phyloP scores from a whole-genome alignment of 2,797 vertebrate species.

The Gambelia wislizenii region DNA sequence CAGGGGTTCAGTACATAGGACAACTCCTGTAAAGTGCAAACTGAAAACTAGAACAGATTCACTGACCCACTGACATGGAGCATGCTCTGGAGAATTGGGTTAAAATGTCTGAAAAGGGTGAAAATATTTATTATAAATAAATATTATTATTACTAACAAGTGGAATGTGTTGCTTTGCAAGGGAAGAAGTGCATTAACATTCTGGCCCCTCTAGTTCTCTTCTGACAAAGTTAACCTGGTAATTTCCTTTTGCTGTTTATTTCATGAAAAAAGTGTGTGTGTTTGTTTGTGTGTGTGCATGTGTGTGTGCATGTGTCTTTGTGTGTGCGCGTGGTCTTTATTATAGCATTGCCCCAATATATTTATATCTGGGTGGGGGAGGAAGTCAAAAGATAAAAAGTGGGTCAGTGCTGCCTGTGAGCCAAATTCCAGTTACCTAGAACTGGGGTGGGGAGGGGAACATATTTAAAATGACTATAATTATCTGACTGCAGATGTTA shows the following conservation, averaged over 20 bases:
- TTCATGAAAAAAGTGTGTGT: slow-evolving; percentile 11
- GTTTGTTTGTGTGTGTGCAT: no score
- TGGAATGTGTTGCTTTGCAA: background rate
- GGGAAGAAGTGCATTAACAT: background rate
- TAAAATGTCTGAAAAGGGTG: no score
- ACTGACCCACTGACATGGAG: background rate
- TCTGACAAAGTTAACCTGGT: slow-evolving; percentile 6
- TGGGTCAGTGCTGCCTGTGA: slow-evolving; percentile 41
- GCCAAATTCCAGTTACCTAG: slow-evolving; percentile 43
- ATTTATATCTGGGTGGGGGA: slow-evolving; percentile 56
- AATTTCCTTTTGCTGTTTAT: background rate
- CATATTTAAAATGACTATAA: slow-evolving; percentile 57
- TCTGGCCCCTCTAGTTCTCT: background rate
- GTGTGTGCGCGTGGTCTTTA: slow-evolving; percentile 24
- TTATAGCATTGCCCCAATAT: slow-evolving; percentile 58
- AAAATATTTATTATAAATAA: no score
- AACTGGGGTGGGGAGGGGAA: slow-evolving; percentile 13
- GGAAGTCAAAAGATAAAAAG: slow-evolving; percentile 62
- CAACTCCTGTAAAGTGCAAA: no score
- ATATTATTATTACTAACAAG: no score
- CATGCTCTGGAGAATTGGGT: background rate
- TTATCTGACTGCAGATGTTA: slow-evolving; percentile 66
- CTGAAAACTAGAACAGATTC: no score
- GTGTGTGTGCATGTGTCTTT: background rate
- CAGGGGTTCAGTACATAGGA: no score